Evolutionary conservation across 2,888 invertebrate species (phyloP).

Genomic region (Drosophila engyochracea): DNA sequence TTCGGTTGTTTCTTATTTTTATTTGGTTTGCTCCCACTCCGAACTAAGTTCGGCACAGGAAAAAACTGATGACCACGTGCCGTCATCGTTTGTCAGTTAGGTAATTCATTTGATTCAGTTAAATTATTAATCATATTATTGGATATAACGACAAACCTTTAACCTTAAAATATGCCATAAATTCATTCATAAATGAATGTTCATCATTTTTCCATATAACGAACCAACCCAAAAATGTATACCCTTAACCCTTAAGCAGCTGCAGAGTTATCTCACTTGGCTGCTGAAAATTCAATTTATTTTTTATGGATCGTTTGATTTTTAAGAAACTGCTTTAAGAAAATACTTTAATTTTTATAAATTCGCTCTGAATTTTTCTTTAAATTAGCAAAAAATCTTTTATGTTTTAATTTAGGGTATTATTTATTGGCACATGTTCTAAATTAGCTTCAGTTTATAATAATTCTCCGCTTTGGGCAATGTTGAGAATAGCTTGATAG

Average conservation of each 20-base stretch:
- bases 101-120: constrained; percentile 21
- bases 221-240: neutral
- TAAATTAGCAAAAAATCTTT: neutral
- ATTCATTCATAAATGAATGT: constrained; percentile 5
- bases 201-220: neutral
- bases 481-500: neutral
- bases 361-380: neutral
- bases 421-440: neutral
- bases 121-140: constrained; percentile 54
- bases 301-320: neutral
- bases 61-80: constrained; percentile 28
- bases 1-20: constrained; percentile 19
- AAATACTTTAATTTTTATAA: neutral
- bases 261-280: neutral
- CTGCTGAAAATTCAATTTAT: neutral
- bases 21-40: constrained; percentile 2
- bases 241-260: neutral
- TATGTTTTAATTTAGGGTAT: neutral
- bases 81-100: constrained; percentile 33
- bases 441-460: neutral
- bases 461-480: neutral
- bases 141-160: constrained; percentile 16
- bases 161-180: constrained; percentile 1
- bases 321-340: neutral
- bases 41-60: neutral